Evolutionary conservation across 1,140 invertebrate genomes (phyloP).

Genomic region (Aphis gossypii): DNA sequence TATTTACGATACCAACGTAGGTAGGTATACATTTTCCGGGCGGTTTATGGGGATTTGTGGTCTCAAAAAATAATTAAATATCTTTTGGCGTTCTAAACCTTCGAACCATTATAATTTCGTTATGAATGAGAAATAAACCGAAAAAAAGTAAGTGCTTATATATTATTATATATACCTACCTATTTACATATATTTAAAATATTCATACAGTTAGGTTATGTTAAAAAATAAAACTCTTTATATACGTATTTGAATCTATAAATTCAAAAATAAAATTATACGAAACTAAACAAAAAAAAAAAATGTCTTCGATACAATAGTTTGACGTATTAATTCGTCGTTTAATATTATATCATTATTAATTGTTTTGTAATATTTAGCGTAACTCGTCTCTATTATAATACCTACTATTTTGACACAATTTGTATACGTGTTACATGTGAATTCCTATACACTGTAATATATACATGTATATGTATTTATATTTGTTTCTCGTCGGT

Average conservation of each 20-base stretch:
- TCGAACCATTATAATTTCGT: neutral
- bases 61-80: slow-evolving; percentile 7
- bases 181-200: neutral
- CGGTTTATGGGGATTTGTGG: neutral
- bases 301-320: too few relatives aligned
- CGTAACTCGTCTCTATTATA: neutral
- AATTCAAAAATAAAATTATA: neutral
- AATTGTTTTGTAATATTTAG: neutral
- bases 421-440: neutral
- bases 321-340: neutral
- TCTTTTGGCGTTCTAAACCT: neutral
- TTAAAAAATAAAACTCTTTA: neutral
- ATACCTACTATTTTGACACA: neutral
- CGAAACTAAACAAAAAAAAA: neutral
- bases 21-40: neutral
- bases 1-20: neutral
- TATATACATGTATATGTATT: neutral
- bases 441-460: neutral
- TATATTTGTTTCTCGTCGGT: neutral
- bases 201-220: neutral
- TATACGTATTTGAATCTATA: neutral
- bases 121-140: neutral
- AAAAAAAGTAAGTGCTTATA: neutral
- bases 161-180: too few relatives aligned
- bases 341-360: neutral